A percentile compares a stretch with the other conserved stretches of the same genome.
Evolutionary conservation across 2,888 invertebrate species (phyloP).

Genomic region (Metalampra italica): DNA sequence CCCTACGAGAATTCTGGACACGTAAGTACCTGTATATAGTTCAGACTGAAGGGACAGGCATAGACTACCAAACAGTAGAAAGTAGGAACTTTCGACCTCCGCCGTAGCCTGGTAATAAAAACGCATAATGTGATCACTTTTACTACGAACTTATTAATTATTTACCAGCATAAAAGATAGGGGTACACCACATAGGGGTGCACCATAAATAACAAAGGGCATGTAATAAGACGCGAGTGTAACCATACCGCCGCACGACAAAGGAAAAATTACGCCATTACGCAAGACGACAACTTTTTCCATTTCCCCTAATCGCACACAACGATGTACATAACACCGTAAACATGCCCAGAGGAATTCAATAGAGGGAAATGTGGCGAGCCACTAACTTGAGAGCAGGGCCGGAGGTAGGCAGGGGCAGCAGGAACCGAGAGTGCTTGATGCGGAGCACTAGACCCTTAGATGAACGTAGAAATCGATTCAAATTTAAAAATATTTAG

Average conservation of each 20-base stretch:
- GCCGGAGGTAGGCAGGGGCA: constrained; percentile 7
- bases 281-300: constrained; percentile 50
- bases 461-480: too few relatives aligned
- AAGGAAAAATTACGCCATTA: constrained; percentile 37
- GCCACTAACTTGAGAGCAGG: constrained; percentile 15
- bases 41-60: too few relatives aligned
- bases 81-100: too few relatives aligned
- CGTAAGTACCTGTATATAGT: too few relatives aligned
- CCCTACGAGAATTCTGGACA: too few relatives aligned
- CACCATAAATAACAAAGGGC: background rate
- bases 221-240: constrained; percentile 12
- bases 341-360: constrained; percentile 39
- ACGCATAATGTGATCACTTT: too few relatives aligned
- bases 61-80: too few relatives aligned
- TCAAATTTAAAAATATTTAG: too few relatives aligned
- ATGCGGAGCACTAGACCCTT: constrained; percentile 13
- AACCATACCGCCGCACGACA: constrained; percentile 16
- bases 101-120: too few relatives aligned
- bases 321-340: constrained; percentile 35
- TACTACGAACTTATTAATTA: too few relatives aligned
- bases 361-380: constrained; percentile 15
- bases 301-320: constrained; percentile 48
- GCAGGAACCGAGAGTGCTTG: background rate
- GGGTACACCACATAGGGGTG: too few relatives aligned
- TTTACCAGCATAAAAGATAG: too few relatives aligned